Evolutionary conservation across 2,113 vertebrate species (phyloP).

Genomic region (Bubalus kerabau): DNA sequence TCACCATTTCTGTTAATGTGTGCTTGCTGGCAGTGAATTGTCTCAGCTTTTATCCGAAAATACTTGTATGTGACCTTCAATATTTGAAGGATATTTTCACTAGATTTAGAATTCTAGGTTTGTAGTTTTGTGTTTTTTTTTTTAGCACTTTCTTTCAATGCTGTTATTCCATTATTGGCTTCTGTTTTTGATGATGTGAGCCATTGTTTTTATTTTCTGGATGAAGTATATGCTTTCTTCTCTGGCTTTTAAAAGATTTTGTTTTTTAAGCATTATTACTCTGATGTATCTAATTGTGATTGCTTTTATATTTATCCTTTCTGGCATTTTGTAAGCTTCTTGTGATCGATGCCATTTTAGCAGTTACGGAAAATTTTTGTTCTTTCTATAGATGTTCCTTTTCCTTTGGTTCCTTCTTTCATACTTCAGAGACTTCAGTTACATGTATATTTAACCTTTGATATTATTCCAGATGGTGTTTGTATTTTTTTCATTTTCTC

Average conservation of each 20-base stretch:
- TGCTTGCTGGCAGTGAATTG: background rate
- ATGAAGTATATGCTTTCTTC: background rate
- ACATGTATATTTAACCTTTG: background rate
- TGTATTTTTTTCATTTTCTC: background rate
- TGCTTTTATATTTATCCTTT: background rate
- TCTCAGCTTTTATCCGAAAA: background rate
- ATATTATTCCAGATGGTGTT: background rate
- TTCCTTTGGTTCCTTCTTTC: background rate
- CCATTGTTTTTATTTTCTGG: background rate
- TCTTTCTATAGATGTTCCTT: background rate
- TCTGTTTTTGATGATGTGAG: background rate
- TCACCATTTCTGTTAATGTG: background rate
- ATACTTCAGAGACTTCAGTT: background rate
- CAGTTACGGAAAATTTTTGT: background rate
- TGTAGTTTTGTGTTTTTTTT: background rate
- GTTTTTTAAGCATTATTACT: background rate
- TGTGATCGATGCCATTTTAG: background rate
- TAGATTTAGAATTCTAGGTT: background rate
- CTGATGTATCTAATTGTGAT: background rate
- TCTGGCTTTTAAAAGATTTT: background rate
- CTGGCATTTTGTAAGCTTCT: background rate
- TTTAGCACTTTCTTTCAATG: background rate
- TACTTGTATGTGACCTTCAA: background rate
- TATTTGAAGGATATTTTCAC: background rate
- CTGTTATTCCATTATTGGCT: background rate